Conservation (phyloP, 2,888 invertebrate species). For the Trachelus troglodyta region DNA sequence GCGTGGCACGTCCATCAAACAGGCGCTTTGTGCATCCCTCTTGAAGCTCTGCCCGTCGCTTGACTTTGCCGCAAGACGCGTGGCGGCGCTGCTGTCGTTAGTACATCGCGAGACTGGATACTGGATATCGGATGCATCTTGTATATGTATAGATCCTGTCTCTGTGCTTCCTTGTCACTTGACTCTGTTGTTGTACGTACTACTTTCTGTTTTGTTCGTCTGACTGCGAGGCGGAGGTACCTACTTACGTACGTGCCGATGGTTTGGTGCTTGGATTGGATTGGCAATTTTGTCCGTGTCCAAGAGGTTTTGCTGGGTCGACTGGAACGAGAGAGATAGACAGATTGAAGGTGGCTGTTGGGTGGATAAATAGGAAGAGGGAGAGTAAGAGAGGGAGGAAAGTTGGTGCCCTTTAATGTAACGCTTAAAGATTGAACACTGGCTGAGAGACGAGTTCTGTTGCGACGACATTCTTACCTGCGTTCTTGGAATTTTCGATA, state of each 20-base stretch:
- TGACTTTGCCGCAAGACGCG: not conserved
- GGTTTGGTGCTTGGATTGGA: not conserved
- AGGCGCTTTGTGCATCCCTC: constrained; percentile 16
- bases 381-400: not conserved
- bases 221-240: not conserved
- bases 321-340: not conserved
- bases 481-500: not conserved
- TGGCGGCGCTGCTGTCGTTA: not conserved
- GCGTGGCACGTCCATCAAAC: constrained; percentile 43
- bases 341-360: not conserved
- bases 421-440: not conserved
- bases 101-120: not conserved
- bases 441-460: not conserved
- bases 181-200: not conserved
- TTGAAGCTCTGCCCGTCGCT: not conserved
- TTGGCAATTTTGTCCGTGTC: not conserved
- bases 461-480: not conserved
- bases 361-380: not conserved
- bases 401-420: not conserved
- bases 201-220: not conserved
- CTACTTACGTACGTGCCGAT: not conserved
- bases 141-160: not conserved
- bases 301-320: not conserved
- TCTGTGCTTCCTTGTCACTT: not conserved
- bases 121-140: not conserved